Evolutionary conservation across 2,888 invertebrate species (phyloP).

Genomic region (Dendrolimus houi): DNA sequence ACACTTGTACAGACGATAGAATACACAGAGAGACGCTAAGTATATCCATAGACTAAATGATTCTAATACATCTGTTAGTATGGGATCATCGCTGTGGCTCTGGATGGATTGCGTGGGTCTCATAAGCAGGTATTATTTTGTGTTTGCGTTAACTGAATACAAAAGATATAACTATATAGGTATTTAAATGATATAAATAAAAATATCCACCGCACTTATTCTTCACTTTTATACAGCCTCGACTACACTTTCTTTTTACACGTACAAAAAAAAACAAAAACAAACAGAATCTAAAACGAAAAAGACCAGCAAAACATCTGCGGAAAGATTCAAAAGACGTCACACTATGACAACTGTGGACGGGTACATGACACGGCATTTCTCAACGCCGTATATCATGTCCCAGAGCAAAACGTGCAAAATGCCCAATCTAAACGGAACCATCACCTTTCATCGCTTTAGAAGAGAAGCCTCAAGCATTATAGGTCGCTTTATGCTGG

Average conservation of each 20-base stretch:
- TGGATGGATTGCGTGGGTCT: no score
- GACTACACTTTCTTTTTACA: background rate
- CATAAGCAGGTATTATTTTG: background rate
- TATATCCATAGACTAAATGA: no score
- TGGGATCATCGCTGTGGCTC: no score
- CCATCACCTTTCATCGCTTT: background rate
- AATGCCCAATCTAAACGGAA: constrained; percentile 16
- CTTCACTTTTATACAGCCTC: background rate
- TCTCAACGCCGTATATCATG: constrained; percentile 42
- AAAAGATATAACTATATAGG: background rate
- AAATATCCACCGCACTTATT: background rate
- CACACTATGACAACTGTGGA: constrained; percentile 39
- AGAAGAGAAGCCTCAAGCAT: constrained; percentile 4
- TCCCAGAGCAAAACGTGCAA: constrained; percentile 42
- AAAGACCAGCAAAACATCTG: constrained; percentile 3
- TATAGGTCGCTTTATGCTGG: constrained; percentile 35
- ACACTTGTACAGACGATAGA: no score
- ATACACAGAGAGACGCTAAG: no score
- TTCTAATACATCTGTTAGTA: no score
- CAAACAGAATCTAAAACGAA: background rate
- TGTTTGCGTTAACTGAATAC: background rate
- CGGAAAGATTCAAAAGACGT: constrained; percentile 39
- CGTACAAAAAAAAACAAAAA: constrained; percentile 1
- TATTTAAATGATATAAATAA: background rate
- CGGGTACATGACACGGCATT: constrained; percentile 42